Evolutionary conservation across 2,797 vertebrate species (phyloP), one percentile per base, ranked within the genome.

Genomic region (Tokudaia muenninki): DNA sequence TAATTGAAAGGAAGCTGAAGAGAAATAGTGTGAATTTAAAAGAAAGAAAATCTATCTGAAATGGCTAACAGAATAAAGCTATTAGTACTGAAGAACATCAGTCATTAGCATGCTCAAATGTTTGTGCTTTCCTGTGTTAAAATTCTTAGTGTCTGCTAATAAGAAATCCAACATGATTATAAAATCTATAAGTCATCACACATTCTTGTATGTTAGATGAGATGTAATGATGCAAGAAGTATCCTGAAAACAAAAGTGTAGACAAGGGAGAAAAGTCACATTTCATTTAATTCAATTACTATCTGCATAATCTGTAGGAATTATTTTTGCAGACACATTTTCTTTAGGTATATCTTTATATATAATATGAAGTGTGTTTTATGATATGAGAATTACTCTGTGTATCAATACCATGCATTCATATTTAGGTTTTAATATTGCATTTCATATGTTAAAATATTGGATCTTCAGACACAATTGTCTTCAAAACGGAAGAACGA

Each of bases 211-310:
- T 96, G 91, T 50, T 94, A 92, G 61, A 83, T 95, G 82, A 95
- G 55, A 34, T 94, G 74, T 79, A 97, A 95, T 94, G 94, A 96
- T 22, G 47, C 67, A 89, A 82, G 16, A 95, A 94, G 91, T 91
- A 65, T 92, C 90, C 31, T 86, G 55, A 82, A 92, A 87, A 92
- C 52, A 93, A 47, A 55, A 95, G 29, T 87, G 63, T 11, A 55
- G 55, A 34, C 55, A 91, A 93, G 16, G 82, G 78, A 67, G 29
- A 91, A 88, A 93, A 90, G 44, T 72, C 87, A 47, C 14, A 83
- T 92, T 88, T 75, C 94, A 92, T 91, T 96, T 83, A 29, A 8
- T 87, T 50, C 70, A 97, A 72, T 94, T 96, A 80, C 59, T 16
- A 29, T 94, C 26, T 94, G 29, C 77, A 89, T 92, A 92, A 92